Evolutionary conservation across 2,113 vertebrate genomes (phyloP).

Genomic region (Cynopterus brachyotis): DNA sequence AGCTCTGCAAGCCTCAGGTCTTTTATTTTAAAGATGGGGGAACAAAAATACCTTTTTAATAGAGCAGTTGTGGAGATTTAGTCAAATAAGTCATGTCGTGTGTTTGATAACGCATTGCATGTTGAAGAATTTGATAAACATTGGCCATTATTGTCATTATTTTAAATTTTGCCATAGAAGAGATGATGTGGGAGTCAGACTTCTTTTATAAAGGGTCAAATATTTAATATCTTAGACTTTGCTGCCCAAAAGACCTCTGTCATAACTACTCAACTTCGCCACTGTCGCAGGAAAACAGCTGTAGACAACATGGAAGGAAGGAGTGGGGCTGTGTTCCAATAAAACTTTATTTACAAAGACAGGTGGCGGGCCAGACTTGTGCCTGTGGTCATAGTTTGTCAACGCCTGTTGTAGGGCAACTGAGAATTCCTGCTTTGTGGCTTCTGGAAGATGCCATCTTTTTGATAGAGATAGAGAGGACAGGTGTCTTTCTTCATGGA

Average conservation of each 20-base stretch:
- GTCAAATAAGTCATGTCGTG: not conserved
- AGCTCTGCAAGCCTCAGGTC: not conserved
- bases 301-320: not conserved
- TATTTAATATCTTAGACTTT: not conserved
- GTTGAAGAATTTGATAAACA: not conserved
- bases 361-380: not conserved
- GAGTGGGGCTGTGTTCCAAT: not conserved
- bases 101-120: not conserved
- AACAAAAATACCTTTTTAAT: not conserved
- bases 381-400: not conserved
- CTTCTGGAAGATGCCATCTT: not conserved
- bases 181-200: not conserved
- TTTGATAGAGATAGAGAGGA: not conserved
- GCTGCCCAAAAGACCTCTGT: not conserved
- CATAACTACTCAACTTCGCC: not conserved
- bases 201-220: not conserved
- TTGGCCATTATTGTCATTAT: not conserved
- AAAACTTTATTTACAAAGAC: slow-evolving; percentile 34
- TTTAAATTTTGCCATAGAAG: not conserved
- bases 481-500: not conserved
- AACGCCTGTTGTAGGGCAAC: not conserved
- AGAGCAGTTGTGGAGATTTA: not conserved
- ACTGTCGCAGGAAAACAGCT: not conserved
- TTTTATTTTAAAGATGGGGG: not conserved
- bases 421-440: not conserved